phyloP scores from a whole-genome alignment of 2,797 vertebrate species.

The Salarias fasciatus region DNA sequence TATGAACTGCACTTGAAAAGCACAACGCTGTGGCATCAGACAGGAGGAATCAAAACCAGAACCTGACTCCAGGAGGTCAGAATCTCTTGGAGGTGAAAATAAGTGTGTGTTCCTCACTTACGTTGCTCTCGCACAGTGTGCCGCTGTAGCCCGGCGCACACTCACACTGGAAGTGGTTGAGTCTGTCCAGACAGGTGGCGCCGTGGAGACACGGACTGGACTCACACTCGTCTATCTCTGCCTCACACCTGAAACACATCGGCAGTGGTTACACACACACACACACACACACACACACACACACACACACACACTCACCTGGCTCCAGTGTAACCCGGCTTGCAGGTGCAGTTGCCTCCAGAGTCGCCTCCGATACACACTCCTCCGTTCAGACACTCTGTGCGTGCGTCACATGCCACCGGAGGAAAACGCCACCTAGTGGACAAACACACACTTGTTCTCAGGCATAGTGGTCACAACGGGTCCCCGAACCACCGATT shows the following conservation, averaged over 20 bases:
- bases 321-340: slow-evolving; percentile 84
- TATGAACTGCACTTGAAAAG: too few relatives aligned
- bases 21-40: too few relatives aligned
- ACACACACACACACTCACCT: slow-evolving; percentile 67
- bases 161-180: slow-evolving; percentile 86
- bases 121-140: slow-evolving; percentile 86
- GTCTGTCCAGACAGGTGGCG: slow-evolving; percentile 87
- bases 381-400: slow-evolving; percentile 85
- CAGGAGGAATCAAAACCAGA: too few relatives aligned
- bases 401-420: slow-evolving; percentile 82
- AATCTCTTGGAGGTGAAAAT: too few relatives aligned
- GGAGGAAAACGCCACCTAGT: slow-evolving; percentile 88
- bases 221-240: slow-evolving; percentile 87
- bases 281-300: not conserved
- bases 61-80: too few relatives aligned
- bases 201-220: slow-evolving; percentile 92
- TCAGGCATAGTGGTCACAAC: too few relatives aligned
- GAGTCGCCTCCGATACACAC: slow-evolving; percentile 79
- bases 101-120: too few relatives aligned
- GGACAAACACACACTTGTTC: slow-evolving; percentile 33
- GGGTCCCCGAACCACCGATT: too few relatives aligned
- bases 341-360: slow-evolving; percentile 93
- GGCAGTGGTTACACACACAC: slow-evolving; percentile 31
- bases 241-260: slow-evolving; percentile 87
- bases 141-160: slow-evolving; percentile 89